Conservation (phyloP, 1,140 invertebrate species). For the Asobara japonica region DNA sequence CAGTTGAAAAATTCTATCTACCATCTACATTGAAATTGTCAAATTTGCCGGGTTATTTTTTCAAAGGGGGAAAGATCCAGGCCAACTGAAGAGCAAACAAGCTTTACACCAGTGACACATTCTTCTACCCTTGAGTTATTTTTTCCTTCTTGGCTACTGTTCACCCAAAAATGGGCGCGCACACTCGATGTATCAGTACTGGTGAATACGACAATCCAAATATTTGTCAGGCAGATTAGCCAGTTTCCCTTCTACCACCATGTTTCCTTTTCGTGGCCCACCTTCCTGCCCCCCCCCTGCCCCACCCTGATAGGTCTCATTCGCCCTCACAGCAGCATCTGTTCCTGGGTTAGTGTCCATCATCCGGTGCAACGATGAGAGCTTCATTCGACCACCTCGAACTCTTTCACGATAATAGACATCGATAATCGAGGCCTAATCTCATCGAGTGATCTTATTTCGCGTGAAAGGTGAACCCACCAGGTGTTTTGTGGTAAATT, state of each 20-base stretch:
- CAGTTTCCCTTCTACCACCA: slow-evolving; percentile 33
- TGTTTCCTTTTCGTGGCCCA: slow-evolving; percentile 4
- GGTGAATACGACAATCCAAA: slow-evolving; percentile 64
- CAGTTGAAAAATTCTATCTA: slow-evolving; percentile 41
- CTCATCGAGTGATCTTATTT: slow-evolving; percentile 55
- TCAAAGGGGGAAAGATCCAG: slow-evolving; percentile 39
- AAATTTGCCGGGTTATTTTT: slow-evolving; percentile 44
- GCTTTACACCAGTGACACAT: slow-evolving; percentile 29
- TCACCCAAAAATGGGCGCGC: neutral
- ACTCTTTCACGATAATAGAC: slow-evolving; percentile 54
- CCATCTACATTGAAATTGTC: slow-evolving; percentile 51
- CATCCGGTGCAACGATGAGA: neutral
- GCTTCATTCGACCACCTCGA: slow-evolving; percentile 34
- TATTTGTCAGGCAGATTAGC: slow-evolving; percentile 65
- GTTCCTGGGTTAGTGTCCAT: slow-evolving; percentile 13
- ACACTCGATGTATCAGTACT: slow-evolving; percentile 61
- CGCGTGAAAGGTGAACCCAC: slow-evolving; percentile 53
- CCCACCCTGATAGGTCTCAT: neutral
- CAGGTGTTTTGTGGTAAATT: slow-evolving; percentile 45
- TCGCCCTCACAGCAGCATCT: slow-evolving; percentile 28
- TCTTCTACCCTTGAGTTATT: slow-evolving; percentile 13
- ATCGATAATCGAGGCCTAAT: slow-evolving; percentile 48
- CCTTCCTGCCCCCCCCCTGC: neutral
- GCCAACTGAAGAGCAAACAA: slow-evolving; percentile 39
- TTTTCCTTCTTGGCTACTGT: slow-evolving; percentile 29